phyloP scores from a whole-genome alignment of 2,797 vertebrate genomes.

The Platalea minor region DNA sequence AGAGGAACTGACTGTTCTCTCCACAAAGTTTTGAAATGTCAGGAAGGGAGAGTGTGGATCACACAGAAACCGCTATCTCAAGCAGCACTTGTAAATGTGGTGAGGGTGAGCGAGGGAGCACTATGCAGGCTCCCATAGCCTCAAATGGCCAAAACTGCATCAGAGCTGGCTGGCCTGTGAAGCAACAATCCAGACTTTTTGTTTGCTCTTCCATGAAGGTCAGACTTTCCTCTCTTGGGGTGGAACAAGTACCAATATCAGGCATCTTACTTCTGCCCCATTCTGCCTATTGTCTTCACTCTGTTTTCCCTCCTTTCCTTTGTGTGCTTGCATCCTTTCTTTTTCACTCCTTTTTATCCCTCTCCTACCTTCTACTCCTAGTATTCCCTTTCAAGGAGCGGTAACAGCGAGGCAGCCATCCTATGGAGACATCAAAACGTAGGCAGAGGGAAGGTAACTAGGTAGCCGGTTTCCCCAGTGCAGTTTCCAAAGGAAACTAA shows the following conservation, averaged over 20 bases:
- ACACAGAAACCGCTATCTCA: background rate
- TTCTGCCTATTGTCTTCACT: background rate
- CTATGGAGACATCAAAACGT: background rate
- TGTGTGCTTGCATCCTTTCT: background rate
- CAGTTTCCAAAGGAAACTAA: background rate
- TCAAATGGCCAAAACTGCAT: background rate
- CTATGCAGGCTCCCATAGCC: background rate
- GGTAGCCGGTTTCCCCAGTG: background rate
- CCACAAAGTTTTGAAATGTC: background rate
- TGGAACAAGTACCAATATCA: background rate
- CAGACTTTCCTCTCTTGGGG: background rate
- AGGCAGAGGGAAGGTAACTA: background rate
- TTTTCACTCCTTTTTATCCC: background rate
- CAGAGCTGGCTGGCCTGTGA: background rate
- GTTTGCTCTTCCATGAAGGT: background rate
- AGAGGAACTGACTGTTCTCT: background rate
- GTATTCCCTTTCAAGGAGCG: background rate
- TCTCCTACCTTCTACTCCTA: background rate
- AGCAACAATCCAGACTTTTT: background rate
- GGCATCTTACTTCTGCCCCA: background rate
- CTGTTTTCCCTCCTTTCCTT: background rate
- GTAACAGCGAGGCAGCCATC: background rate
- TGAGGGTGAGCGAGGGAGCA: background rate
- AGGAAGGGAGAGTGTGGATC: background rate
- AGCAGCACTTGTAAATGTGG: background rate